These are phyloP conservation scores for Stylophora pistillata DNA, from an alignment of 64 coral and sea anemone species.

Conservation along the genomic window DNA sequence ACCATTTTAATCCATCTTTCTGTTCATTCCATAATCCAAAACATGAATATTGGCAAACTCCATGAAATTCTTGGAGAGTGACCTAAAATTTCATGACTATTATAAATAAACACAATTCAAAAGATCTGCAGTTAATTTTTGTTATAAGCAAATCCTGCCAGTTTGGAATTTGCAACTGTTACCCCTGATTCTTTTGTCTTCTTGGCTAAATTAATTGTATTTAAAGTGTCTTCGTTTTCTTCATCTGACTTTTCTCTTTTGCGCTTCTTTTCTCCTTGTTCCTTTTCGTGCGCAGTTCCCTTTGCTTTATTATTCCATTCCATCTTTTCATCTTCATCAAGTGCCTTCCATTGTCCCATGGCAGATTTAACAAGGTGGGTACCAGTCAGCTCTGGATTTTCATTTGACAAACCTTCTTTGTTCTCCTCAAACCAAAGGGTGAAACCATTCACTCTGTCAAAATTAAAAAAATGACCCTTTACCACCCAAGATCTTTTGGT, in stretches of 20 bases:
- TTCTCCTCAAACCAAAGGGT: constrained; percentile 80
- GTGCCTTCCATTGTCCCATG: constrained; percentile 72
- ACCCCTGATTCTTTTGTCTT: constrained; percentile 9
- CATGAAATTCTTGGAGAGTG: not conserved
- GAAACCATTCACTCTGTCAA: constrained; percentile 79
- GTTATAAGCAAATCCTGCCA: constrained; percentile 38
- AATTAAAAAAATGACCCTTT: not conserved
- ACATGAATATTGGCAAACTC: too few species aligned
- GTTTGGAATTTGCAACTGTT: not conserved
- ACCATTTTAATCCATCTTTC: too few species aligned
- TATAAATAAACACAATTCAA: not conserved
- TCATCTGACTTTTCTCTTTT: constrained; percentile 61
- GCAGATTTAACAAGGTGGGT: constrained; percentile 67
- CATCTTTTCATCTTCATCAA: constrained; percentile 52
- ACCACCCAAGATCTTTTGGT: not conserved
- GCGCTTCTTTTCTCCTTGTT: constrained; percentile 67
- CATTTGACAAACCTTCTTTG: constrained; percentile 43
- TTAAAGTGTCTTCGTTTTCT: constrained; percentile 25
- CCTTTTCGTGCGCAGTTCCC: constrained; percentile 2
- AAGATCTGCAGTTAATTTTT: not conserved
- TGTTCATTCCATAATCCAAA: too few species aligned
- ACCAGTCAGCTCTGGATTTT: constrained; percentile 56
- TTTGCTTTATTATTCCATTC: constrained; percentile 82
- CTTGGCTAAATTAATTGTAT: constrained; percentile 21
- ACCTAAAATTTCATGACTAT: not conserved